These are phyloP conservation scores for Yponomeuta malinellus DNA, from an alignment of 2,888 invertebrate species.

Conservation along the genomic window DNA sequence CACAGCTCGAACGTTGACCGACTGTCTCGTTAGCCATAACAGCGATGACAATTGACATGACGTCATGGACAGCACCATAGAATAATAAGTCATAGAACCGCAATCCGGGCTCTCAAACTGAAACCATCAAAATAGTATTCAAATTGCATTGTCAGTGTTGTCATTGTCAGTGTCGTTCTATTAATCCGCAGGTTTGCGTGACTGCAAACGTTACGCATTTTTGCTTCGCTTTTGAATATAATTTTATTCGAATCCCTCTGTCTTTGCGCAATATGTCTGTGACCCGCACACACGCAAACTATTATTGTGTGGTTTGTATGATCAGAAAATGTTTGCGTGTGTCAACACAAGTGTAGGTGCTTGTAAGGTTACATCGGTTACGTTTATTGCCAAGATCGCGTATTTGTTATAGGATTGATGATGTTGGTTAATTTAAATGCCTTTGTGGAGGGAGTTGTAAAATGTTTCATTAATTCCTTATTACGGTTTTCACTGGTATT, in stretches of 20 bases:
- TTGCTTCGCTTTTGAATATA: too few species aligned
- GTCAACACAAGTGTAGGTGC: constrained; percentile 41
- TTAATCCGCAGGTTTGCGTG: too few species aligned
- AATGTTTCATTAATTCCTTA: neutral
- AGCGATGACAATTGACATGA: constrained; percentile 69
- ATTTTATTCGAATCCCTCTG: too few species aligned
- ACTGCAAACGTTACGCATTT: too few species aligned
- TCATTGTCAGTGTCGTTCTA: too few species aligned
- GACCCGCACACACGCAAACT: constrained; percentile 28
- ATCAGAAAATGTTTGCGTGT: constrained; percentile 45
- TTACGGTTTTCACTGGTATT: neutral
- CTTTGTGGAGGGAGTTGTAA: neutral
- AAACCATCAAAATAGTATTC: too few species aligned
- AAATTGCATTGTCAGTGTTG: too few species aligned
- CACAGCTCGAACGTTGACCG: constrained; percentile 35
- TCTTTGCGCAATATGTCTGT: constrained; percentile 21
- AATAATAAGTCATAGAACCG: constrained; percentile 11
- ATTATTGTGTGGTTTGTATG: constrained; percentile 19
- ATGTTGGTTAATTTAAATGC: neutral
- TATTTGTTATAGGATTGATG: constrained; percentile 29
- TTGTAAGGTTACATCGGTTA: constrained; percentile 34
- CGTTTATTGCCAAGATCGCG: constrained; percentile 34
- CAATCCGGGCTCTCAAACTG: constrained; percentile 8
- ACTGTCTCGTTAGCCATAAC: constrained; percentile 65
- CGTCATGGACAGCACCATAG: constrained; percentile 44